phyloP scores from a whole-genome alignment of 1,140 invertebrate genomes.

The Bombus waltoni region DNA sequence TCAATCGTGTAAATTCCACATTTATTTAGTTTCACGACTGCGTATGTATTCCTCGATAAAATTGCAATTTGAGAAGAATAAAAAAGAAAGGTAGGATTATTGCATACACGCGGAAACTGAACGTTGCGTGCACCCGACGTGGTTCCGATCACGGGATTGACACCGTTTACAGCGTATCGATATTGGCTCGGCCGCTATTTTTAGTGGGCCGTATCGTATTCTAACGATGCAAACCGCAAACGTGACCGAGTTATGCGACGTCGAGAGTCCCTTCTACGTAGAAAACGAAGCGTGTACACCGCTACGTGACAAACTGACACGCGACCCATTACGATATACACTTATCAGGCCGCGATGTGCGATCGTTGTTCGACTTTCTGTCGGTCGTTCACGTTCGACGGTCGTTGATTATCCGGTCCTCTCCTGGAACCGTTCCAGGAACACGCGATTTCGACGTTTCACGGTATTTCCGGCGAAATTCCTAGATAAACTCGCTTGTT shows the following conservation, averaged over 20 bases:
- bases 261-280: neutral
- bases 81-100: neutral
- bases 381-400: neutral
- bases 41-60: neutral
- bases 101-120: conserved; percentile 20
- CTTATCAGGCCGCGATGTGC: neutral
- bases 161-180: conserved; percentile 53
- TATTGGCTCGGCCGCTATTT: conserved; percentile 64
- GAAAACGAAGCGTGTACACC: conserved; percentile 8
- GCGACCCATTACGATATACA: neutral
- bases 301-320: neutral
- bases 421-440: conserved; percentile 16
- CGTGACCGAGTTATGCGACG: conserved; percentile 68
- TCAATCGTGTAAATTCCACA: neutral
- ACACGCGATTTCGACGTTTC: neutral
- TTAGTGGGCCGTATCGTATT: conserved; percentile 63
- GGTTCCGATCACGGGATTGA: conserved; percentile 49
- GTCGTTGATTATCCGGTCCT: neutral
- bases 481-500: neutral
- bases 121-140: neutral
- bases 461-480: neutral
- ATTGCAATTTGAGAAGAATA: neutral
- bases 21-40: neutral
- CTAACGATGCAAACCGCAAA: conserved; percentile 69
- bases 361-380: neutral